A percentile compares a stretch with the other conserved stretches of the same genome.
These are phyloP conservation scores for Eospalax fontanierii DNA, from an alignment of 2,797 vertebrate species.

Conservation along the genomic window DNA sequence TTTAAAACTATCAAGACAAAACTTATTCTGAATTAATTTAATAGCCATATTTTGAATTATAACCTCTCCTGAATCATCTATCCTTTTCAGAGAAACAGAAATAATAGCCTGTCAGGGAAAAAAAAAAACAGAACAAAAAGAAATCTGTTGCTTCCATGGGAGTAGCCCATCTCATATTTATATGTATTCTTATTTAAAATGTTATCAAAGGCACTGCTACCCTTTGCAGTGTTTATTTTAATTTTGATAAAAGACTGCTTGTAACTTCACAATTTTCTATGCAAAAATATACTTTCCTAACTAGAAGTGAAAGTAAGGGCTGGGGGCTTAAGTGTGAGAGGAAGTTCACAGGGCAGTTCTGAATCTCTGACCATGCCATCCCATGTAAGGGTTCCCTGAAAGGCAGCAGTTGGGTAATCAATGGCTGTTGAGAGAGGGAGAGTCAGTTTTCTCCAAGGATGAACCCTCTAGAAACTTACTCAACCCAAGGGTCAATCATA, in stretches of 20 bases:
- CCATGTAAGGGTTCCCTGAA: too few species aligned
- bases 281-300: background rate
- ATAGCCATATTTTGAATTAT: background rate
- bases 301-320: background rate
- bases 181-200: background rate
- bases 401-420: background rate
- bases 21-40: background rate
- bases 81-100: background rate
- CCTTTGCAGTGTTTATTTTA: background rate
- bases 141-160: background rate
- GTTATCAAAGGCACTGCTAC: background rate
- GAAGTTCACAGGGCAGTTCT: background rate
- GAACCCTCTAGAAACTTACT: too few species aligned
- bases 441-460: too few species aligned
- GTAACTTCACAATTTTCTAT: background rate
- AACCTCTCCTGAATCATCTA: background rate
- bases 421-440: background rate
- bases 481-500: too few species aligned
- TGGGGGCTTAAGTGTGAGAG: background rate
- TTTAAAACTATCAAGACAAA: background rate
- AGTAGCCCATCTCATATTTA: background rate
- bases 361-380: too few species aligned
- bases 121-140: constrained; percentile 21
- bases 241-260: background rate
- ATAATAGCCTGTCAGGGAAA: background rate